A percentile compares a stretch with the other conserved stretches of the same genome.
phyloP scores from a whole-genome alignment of 1,140 invertebrate species.

The Oedothorax gibbosus region DNA sequence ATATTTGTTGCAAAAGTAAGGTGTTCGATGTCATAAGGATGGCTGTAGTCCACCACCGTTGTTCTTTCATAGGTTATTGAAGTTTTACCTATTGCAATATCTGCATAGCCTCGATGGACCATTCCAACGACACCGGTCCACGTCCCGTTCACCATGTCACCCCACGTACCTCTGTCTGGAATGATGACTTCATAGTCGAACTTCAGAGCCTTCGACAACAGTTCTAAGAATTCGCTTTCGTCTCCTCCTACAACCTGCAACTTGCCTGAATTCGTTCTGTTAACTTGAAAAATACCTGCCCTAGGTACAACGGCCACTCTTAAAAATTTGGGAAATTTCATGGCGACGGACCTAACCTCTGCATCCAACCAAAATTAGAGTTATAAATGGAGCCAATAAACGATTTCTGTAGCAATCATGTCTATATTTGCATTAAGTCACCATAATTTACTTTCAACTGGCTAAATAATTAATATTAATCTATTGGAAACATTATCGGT shows the following conservation, averaged over 20 bases:
- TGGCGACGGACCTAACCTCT: not conserved
- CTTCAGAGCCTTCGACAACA: slow-evolving; percentile 6
- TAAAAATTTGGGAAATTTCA: slow-evolving; percentile 28
- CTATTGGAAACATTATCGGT: too few relatives aligned
- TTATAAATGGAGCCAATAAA: too few relatives aligned
- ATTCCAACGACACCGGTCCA: slow-evolving; percentile 32
- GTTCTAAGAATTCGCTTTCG: slow-evolving; percentile 7
- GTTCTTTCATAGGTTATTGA: slow-evolving; percentile 13
- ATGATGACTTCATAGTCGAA: slow-evolving; percentile 15
- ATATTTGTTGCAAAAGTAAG: slow-evolving; percentile 5
- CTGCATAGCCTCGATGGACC: not conserved
- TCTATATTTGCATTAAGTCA: too few relatives aligned
- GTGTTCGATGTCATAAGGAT: slow-evolving; percentile 32
- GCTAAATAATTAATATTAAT: too few relatives aligned
- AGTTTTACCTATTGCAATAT: slow-evolving; percentile 35
- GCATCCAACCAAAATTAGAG: too few relatives aligned
- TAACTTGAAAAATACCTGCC: not conserved
- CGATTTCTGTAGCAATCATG: too few relatives aligned
- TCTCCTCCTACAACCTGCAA: not conserved
- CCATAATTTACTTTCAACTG: too few relatives aligned
- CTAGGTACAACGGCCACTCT: slow-evolving; percentile 24
- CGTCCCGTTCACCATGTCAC: not conserved
- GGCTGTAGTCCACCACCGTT: slow-evolving; percentile 3
- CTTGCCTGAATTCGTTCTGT: not conserved
- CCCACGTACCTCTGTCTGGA: slow-evolving; percentile 2